A percentile compares a stretch with the other conserved stretches of the same genome.
Conservation (phyloP, 1,140 invertebrate species). For the Dendroctonus ponderosae region DNA sequence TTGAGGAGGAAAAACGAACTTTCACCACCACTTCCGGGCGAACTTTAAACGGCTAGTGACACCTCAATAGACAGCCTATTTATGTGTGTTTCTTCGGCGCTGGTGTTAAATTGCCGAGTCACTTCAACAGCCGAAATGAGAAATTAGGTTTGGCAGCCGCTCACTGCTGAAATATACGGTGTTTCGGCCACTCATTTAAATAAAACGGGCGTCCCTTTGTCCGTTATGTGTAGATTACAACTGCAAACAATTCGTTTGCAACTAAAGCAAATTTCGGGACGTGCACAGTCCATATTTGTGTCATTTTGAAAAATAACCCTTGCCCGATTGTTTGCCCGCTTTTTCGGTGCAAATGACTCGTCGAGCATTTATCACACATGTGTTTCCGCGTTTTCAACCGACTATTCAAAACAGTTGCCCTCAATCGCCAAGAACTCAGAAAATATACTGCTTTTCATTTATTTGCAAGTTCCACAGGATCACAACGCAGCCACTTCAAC, state of each 20-base stretch:
- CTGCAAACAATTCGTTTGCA: constrained; percentile 39
- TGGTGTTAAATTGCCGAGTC: constrained; percentile 22
- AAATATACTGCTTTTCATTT: no score
- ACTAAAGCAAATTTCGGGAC: constrained; percentile 35
- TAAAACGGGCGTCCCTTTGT: constrained; percentile 30
- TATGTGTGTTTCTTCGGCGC: constrained; percentile 17
- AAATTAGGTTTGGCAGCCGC: constrained; percentile 20
- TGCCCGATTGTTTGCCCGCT: constrained; percentile 23
- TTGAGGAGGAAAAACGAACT: not conserved
- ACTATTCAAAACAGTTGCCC: not conserved
- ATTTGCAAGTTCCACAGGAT: no score
- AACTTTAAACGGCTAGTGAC: constrained; percentile 11
- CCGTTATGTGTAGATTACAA: constrained; percentile 35
- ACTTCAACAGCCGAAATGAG: constrained; percentile 17
- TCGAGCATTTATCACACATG: constrained; percentile 15
- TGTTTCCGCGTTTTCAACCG: not conserved
- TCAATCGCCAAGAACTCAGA: no score
- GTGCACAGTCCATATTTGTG: constrained; percentile 32
- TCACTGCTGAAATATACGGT: constrained; percentile 25
- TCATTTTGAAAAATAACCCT: constrained; percentile 37
- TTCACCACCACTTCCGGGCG: not conserved
- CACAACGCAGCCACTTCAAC: no score
- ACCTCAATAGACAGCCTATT: constrained; percentile 15
- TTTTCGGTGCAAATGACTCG: constrained; percentile 22
- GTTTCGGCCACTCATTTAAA: constrained; percentile 29